Conservation (phyloP, 1,140 invertebrate species). For the Drosophila bocki region DNA sequence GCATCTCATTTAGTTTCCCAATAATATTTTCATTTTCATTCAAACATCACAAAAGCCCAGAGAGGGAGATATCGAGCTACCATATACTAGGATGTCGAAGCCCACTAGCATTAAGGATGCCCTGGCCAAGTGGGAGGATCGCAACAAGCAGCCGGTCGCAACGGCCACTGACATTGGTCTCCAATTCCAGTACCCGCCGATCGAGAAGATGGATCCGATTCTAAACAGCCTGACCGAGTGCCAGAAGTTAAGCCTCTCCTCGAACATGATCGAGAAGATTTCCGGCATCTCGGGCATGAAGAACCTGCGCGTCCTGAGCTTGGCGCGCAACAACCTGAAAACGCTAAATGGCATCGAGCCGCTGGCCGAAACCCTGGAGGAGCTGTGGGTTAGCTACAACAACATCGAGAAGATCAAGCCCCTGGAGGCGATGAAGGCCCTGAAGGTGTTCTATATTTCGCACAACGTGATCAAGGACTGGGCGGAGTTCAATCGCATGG, state of each 20-base stretch:
- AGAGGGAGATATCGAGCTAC: not conserved
- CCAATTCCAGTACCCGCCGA: slow-evolving; percentile 92
- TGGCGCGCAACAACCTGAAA: slow-evolving; percentile 96
- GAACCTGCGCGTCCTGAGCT: slow-evolving; percentile 92
- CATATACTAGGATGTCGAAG: slow-evolving; percentile 65
- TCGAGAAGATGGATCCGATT: slow-evolving; percentile 93
- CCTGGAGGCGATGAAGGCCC: slow-evolving; percentile 91
- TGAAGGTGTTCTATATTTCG: slow-evolving; percentile 94
- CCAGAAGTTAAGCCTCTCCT: slow-evolving; percentile 94
- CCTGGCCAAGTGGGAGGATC: slow-evolving; percentile 93
- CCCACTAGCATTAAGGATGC: slow-evolving; percentile 91
- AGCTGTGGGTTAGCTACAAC: slow-evolving; percentile 98
- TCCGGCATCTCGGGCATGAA: slow-evolving; percentile 91
- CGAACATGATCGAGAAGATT: slow-evolving; percentile 97
- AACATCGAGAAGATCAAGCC: slow-evolving; percentile 97
- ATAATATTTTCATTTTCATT: not conserved
- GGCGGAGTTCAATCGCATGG: slow-evolving; percentile 93
- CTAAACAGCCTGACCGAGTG: slow-evolving; percentile 88
- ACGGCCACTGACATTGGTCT: slow-evolving; percentile 91
- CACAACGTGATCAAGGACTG: slow-evolving; percentile 96
- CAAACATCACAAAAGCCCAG: not conserved
- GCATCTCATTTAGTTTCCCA: not conserved
- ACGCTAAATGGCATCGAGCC: slow-evolving; percentile 93
- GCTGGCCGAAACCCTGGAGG: slow-evolving; percentile 93
- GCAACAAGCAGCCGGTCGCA: slow-evolving; percentile 87